Conservation (phyloP, 2,113 vertebrate species). For the Cololabis saira region DNA sequence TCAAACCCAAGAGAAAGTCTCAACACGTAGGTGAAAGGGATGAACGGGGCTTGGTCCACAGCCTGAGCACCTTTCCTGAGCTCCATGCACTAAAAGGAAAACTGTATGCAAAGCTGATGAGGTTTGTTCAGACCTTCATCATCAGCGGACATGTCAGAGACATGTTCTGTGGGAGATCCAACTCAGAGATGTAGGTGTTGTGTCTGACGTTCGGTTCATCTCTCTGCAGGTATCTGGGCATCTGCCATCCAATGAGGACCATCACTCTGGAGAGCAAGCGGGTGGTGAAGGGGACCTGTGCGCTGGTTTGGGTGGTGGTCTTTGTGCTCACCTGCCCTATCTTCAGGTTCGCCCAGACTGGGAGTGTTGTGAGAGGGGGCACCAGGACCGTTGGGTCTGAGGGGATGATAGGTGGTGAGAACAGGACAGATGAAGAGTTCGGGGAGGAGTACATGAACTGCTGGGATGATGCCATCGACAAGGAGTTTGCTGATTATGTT, state of each 20-base stretch:
- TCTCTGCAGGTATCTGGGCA: constrained; percentile 82
- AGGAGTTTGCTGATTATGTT: constrained; percentile 83
- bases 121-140: too few relatives aligned
- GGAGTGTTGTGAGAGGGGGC: constrained; percentile 45
- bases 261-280: constrained; percentile 83
- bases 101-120: too few relatives aligned
- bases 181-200: neutral
- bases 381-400: neutral
- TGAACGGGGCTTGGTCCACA: too few relatives aligned
- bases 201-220: neutral
- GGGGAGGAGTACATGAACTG: constrained; percentile 76
- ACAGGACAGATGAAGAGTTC: constrained; percentile 21
- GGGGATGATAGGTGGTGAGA: constrained; percentile 5
- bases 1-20: too few relatives aligned
- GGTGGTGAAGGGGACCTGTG: constrained; percentile 80
- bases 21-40: too few relatives aligned
- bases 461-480: constrained; percentile 85
- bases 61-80: too few relatives aligned
- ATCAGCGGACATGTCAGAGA: too few relatives aligned
- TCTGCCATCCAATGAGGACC: constrained; percentile 84
- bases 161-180: too few relatives aligned
- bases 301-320: constrained; percentile 84
- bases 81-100: too few relatives aligned
- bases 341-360: constrained; percentile 84
- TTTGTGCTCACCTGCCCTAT: constrained; percentile 85